A percentile compares a stretch with the other conserved stretches of the same genome.
Conservation (phyloP, 2,113 vertebrate species). For the Pseudopodoces humilis region DNA sequence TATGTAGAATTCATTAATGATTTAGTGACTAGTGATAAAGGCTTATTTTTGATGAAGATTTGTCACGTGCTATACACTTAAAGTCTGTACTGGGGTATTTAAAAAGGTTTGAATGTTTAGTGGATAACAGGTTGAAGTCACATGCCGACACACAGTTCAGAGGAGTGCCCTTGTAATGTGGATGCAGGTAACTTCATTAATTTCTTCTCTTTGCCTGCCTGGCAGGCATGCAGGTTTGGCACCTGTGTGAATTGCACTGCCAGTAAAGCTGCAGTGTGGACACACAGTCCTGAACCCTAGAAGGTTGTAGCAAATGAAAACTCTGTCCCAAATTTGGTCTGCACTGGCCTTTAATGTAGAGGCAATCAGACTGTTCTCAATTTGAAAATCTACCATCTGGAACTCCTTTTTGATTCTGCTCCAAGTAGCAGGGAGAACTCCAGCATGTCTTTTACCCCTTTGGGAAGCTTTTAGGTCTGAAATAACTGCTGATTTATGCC, state of each 20-base stretch:
- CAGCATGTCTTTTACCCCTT: not conserved
- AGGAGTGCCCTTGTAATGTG: not conserved
- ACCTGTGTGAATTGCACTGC: not conserved
- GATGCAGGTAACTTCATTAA: not conserved
- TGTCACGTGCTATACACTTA: not conserved
- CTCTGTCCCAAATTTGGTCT: not conserved
- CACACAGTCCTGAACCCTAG: not conserved
- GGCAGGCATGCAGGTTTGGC: not conserved
- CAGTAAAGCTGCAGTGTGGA: not conserved
- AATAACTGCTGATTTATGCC: not conserved
- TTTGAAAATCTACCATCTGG: not conserved
- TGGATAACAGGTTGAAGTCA: not conserved
- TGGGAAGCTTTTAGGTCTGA: not conserved
- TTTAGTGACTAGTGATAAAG: not conserved
- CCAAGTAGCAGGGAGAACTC: not conserved
- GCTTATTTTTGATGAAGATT: not conserved
- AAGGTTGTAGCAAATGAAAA: not conserved
- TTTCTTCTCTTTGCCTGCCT: not conserved
- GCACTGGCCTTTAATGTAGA: not conserved
- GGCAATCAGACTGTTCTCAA: not conserved
- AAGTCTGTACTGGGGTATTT: not conserved
- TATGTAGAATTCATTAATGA: not conserved
- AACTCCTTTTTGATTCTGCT: not conserved
- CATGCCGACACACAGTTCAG: not conserved
- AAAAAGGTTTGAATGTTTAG: not conserved